Base-by-base conservation (phyloP, 2,888 invertebrate species). In the Lissonota sp. region DNA sequence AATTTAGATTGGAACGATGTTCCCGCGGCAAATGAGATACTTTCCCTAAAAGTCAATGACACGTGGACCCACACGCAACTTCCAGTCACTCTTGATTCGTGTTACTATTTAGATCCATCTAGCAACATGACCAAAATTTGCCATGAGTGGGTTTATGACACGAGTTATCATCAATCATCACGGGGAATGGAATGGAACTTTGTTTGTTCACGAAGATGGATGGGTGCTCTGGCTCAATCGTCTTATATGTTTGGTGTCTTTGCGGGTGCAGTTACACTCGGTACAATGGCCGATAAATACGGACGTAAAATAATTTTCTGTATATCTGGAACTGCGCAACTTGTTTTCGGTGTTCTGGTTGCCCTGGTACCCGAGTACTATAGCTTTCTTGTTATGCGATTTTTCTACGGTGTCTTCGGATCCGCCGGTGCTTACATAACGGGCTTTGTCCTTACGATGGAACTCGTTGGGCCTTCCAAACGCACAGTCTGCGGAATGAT, bases 241-340 rank as follows among this genome's bases (percentile, higher is more conserved):
- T 90, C 94, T 58, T 96, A 96, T 90, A 97, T 98, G 97, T 94
- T 97, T 88, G 97, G 97, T 6, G 97, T 97, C 4, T 95, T 97
- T 84, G 93, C 95, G 0, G 97, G 97, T 0, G 97, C 97, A 0
- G 95, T 97, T 0, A 94, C 95, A 0, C 93, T 97, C 37, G 97
- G 97, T 8, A 95, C 95, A 73, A 92, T 97, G 87, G 97, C 97
- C 1, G 97, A 97, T 88, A 96, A 95, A 92, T 94, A 96, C 82
- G 97, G 97, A 39, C 94, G 97, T 42, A 97, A 97, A 92, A 95
- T 95, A 0, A 95, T 97, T 46, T 97, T 97, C 87, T 96, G 96
- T 85, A 95, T 96, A 94, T 96, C 97, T 6, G 96, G 96, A 4
- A 87, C 96, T 4, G 91, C 96, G 5, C 97, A 97, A 91, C 91